A percentile compares a stretch with the other conserved stretches of the same genome.
These are phyloP conservation scores for Esox lucius DNA, from an alignment of 2,797 vertebrate species.

Conservation along the genomic window DNA sequence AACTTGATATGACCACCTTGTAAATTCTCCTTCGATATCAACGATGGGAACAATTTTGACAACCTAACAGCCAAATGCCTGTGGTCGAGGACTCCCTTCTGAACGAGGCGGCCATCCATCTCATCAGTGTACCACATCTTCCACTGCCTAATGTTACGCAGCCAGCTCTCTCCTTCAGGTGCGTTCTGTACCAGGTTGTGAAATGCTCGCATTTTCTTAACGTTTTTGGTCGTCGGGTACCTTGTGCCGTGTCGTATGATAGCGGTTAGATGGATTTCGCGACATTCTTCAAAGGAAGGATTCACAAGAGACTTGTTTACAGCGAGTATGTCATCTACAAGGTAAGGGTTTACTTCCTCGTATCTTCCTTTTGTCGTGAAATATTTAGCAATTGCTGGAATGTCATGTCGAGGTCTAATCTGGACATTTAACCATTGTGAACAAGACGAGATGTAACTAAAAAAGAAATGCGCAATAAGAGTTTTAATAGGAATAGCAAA, in stretches of 20 bases:
- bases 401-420: background rate
- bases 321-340: slow-evolving; percentile 67
- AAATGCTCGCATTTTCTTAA: slow-evolving; percentile 72
- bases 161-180: slow-evolving; percentile 37
- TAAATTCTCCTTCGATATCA: slow-evolving; percentile 73
- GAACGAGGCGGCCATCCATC: slow-evolving; percentile 85
- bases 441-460: slow-evolving; percentile 18
- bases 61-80: slow-evolving; percentile 78
- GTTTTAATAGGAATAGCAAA: slow-evolving; percentile 2
- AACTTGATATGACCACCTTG: slow-evolving; percentile 64
- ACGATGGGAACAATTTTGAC: slow-evolving; percentile 75
- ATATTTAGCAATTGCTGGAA: slow-evolving; percentile 73
- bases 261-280: slow-evolving; percentile 78
- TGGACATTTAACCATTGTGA: background rate
- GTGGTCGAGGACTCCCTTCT: slow-evolving; percentile 81
- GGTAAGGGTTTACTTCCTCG: slow-evolving; percentile 83
- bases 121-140: slow-evolving; percentile 83
- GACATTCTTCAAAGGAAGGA: slow-evolving; percentile 70
- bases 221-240: slow-evolving; percentile 76
- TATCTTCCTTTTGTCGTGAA: slow-evolving; percentile 90
- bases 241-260: slow-evolving; percentile 81
- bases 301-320: slow-evolving; percentile 63
- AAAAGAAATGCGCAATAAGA: slow-evolving; percentile 3
- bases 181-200: slow-evolving; percentile 49
- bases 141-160: slow-evolving; percentile 72